Evolutionary conservation across 2,888 invertebrate genomes (phyloP), one percentile per base, ranked within the genome.

Genomic region (Pheosia tremula): DNA sequence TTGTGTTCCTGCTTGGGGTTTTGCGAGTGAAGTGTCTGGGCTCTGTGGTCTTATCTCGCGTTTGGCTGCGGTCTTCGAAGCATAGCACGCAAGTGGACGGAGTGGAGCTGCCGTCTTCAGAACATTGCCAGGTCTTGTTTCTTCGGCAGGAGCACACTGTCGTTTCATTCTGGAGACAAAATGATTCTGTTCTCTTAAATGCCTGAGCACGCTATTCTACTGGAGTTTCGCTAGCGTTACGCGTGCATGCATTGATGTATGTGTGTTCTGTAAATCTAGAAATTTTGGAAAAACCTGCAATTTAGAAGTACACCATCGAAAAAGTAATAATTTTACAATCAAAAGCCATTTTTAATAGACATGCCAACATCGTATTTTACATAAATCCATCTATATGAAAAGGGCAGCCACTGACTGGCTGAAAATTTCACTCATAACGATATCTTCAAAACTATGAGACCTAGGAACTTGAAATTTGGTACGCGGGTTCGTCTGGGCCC

Each of bases 161-260:
- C 41, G 82, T 84, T 72, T 83, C 85, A 75, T 87, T 92, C 92
- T 92, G 92, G 81, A 83, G 87, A 87, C 82, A 85, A 91, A 88
- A 61, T 67, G 6, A 52, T 56, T 38, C 38, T 38, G 56, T 57
- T 78, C 69, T 80, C 83, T 76, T 78, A 81, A 78, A 79, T 75
- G 69, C 76, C 60, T 61, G 57, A 59, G 39, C 62, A 74, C 67
- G 79, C 67, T 81, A 76, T 63, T 66, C 72, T 75, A 74, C 72
- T 67, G 58, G 55, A 66, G 68, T 78, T 74, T 74, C 64, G 57
- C 60, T 37, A 63, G 71, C 68, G 64, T 62, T 39, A 72, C 68
- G 73, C 69, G 58, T 61, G 47, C 72, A 71, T 71, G 71, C 71
- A 66, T 66, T 49, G 54, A 59, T 37, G 38, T n/a, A 3, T 8